A percentile compares a stretch with the other conserved stretches of the same genome.
Evolutionary conservation across 2,113 vertebrate species (phyloP).

Genomic region (Mandrillus leucophaeus): DNA sequence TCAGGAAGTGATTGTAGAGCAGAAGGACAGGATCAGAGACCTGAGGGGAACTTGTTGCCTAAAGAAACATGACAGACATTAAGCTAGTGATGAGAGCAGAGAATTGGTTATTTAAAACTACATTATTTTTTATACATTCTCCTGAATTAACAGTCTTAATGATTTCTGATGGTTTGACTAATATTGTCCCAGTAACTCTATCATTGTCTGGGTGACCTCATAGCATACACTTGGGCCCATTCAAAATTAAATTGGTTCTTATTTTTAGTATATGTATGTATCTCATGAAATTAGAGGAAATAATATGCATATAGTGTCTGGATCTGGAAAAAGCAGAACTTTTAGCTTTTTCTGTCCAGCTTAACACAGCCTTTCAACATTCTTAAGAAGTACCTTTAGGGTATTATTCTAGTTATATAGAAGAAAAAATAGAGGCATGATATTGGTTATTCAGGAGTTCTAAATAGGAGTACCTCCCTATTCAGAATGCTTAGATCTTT

Average conservation of each 20-base stretch:
- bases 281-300: constrained; percentile 42
- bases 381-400: neutral
- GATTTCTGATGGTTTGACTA: constrained; percentile 17
- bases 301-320: neutral
- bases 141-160: neutral
- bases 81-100: neutral
- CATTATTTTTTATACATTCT: neutral
- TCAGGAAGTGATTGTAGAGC: neutral
- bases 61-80: neutral
- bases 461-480: neutral
- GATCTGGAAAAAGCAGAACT: neutral
- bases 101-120: neutral
- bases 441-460: neutral
- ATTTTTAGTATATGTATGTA: constrained; percentile 23
- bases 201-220: neutral
- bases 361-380: neutral
- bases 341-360: neutral
- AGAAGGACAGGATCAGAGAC: neutral
- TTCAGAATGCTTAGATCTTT: neutral
- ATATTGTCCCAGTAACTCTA: neutral
- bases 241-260: constrained; percentile 13
- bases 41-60: neutral
- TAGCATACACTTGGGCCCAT: neutral
- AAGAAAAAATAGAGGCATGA: neutral
- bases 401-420: neutral